Conservation (phyloP, 2,888 invertebrate species). For the Scaptomyza parva region DNA sequence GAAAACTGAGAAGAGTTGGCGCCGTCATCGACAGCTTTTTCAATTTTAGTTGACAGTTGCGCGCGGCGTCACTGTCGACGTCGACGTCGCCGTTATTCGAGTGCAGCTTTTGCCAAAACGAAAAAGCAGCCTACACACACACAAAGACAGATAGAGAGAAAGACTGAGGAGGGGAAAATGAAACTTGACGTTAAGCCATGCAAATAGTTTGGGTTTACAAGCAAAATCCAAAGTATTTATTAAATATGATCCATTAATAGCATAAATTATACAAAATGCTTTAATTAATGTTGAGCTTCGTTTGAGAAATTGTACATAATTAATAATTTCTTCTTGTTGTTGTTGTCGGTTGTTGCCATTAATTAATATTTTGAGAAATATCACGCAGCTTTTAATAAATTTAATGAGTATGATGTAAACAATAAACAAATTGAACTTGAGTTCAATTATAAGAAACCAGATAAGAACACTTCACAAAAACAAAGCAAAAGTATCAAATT, state of each 20-base stretch:
- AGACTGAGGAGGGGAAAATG: neutral
- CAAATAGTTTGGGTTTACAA: conserved; percentile 10
- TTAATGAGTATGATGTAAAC: too few species aligned
- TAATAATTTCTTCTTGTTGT: conserved; percentile 46
- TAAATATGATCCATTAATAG: conserved; percentile 53
- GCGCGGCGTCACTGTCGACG: conserved; percentile 18
- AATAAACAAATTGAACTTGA: too few species aligned
- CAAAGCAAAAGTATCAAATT: conserved; percentile 4
- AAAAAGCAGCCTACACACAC: neutral
- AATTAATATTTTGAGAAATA: conserved; percentile 42
- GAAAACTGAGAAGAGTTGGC: conserved; percentile 44
- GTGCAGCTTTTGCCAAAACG: conserved; percentile 19
- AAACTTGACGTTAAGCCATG: neutral
- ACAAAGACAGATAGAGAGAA: neutral
- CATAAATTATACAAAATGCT: conserved; percentile 61
- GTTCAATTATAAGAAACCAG: too few species aligned
- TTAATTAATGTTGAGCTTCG: conserved; percentile 47
- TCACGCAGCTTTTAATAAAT: conserved; percentile 28
- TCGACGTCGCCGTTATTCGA: conserved; percentile 3
- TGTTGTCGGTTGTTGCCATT: conserved; percentile 10
- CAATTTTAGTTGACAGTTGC: conserved; percentile 54
- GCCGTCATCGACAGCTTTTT: conserved; percentile 49
- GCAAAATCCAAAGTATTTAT: conserved; percentile 17
- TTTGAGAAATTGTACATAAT: conserved; percentile 47
- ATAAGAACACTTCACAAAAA: too few species aligned